Percentiles rank a stretch among this genome's conserved stretches.
phyloP scores from a whole-genome alignment of 2,888 invertebrate genomes.

The Congeria kusceri region DNA sequence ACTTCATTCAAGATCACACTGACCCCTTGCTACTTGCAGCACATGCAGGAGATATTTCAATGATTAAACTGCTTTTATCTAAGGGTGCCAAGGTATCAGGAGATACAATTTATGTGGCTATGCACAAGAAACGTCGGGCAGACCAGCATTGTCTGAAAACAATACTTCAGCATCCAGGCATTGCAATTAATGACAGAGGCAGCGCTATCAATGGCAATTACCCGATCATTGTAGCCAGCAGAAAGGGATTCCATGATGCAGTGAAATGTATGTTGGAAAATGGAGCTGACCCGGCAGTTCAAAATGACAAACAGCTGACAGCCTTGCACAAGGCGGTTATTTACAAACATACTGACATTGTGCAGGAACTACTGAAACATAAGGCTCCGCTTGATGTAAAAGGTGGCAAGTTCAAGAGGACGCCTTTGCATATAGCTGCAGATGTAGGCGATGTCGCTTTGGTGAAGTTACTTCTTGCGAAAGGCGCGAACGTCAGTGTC shows the following conservation, averaged over 20 bases:
- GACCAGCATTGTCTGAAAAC: neutral
- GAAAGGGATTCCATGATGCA: constrained; percentile 18
- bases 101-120: constrained; percentile 32
- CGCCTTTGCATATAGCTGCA: constrained; percentile 29
- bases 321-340: constrained; percentile 30
- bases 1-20: neutral
- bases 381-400: constrained; percentile 7
- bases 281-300: constrained; percentile 8
- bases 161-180: neutral
- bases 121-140: neutral
- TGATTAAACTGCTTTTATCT: constrained; percentile 18
- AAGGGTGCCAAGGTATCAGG: constrained; percentile 1
- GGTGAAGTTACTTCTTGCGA: constrained; percentile 3
- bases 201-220: constrained; percentile 19
- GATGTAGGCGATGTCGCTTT: constrained; percentile 13
- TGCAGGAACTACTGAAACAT: neutral
- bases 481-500: neutral
- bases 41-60: neutral
- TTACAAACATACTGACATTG: constrained; percentile 1
- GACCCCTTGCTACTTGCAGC: constrained; percentile 28
- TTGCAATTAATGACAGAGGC: constrained; percentile 7
- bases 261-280: constrained; percentile 18
- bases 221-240: constrained; percentile 16
- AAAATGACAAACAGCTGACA: constrained; percentile 18
- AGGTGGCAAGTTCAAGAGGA: constrained; percentile 19